Conservation (phyloP, 2,888 invertebrate genomes). For the Nephrotoma guestfalica region DNA sequence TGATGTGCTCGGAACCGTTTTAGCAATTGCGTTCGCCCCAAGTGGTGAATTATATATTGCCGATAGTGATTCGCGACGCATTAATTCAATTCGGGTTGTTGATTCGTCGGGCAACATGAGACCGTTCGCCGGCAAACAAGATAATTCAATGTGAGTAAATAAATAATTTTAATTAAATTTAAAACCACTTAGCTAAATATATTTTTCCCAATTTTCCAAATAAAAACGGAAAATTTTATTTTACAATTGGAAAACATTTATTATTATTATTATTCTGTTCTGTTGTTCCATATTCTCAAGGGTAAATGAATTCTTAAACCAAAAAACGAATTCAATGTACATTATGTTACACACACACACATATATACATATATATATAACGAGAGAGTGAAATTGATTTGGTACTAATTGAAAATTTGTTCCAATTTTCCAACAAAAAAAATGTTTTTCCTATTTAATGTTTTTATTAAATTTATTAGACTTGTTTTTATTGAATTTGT, state of each 20-base stretch:
- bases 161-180: neutral
- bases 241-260: neutral
- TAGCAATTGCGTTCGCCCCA: slow-evolving; percentile 81
- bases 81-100: slow-evolving; percentile 69
- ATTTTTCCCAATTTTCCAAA: neutral
- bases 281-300: neutral
- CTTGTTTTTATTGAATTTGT: neutral
- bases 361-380: neutral
- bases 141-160: slow-evolving; percentile 31
- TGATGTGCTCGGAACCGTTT: slow-evolving; percentile 66
- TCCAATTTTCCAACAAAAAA: neutral
- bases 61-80: slow-evolving; percentile 77
- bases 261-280: neutral
- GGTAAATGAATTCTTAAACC: neutral
- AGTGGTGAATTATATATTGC: slow-evolving; percentile 86
- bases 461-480: neutral
- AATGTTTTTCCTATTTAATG: neutral
- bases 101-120: slow-evolving; percentile 81
- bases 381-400: neutral
- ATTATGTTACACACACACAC: neutral
- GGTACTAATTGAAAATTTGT: neutral
- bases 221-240: neutral
- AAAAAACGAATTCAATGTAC: neutral
- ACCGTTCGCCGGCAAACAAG: slow-evolving; percentile 81
- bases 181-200: neutral